phyloP scores from a whole-genome alignment of 2,888 invertebrate species.

The Melinaea marsaeus region DNA sequence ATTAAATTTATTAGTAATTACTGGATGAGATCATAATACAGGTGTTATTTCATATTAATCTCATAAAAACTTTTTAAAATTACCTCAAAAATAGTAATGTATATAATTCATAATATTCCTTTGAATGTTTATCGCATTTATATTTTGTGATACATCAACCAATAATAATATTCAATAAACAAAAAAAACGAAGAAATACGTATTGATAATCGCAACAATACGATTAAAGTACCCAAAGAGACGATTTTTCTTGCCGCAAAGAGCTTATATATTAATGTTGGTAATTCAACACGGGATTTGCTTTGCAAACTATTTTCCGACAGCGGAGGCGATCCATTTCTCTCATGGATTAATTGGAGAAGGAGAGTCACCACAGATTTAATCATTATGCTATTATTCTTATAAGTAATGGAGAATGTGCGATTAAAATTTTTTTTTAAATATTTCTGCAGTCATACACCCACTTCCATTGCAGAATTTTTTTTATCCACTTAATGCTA shows the following conservation, averaged over 20 bases:
- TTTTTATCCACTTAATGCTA: too few species aligned
- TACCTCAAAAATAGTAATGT: too few species aligned
- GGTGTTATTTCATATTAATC: too few species aligned
- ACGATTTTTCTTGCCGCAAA: constrained; percentile 21
- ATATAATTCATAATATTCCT: too few species aligned
- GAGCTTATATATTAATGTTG: constrained; percentile 40
- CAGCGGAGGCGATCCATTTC: constrained; percentile 43
- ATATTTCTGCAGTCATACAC: too few species aligned
- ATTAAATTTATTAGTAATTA: too few species aligned
- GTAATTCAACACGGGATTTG: constrained; percentile 45
- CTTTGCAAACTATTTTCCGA: constrained; percentile 47
- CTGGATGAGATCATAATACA: too few species aligned
- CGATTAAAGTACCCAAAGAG: constrained; percentile 26
- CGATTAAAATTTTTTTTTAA: constrained; percentile 17
- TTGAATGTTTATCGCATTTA: too few species aligned
- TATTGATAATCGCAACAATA: background rate
- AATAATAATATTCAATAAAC: background rate
- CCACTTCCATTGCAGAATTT: too few species aligned
- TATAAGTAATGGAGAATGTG: constrained; percentile 22
- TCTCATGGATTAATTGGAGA: constrained; percentile 54
- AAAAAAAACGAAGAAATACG: too few species aligned
- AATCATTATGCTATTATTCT: constrained; percentile 36
- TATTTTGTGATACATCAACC: background rate
- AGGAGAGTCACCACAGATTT: constrained; percentile 50
- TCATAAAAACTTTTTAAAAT: too few species aligned